phyloP scores from a whole-genome alignment of 2,888 invertebrate species.

The Glaucopsyche alexis region DNA sequence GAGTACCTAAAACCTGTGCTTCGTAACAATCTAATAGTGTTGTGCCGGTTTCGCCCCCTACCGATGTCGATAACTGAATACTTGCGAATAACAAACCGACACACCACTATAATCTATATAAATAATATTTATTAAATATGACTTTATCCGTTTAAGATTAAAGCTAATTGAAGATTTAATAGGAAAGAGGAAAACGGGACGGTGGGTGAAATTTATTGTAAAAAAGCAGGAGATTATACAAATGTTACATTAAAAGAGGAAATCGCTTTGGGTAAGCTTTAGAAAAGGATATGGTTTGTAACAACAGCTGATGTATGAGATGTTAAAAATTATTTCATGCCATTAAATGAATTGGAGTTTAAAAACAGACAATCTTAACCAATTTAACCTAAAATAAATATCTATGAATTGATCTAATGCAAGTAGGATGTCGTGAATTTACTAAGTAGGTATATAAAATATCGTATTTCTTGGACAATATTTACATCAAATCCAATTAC shows the following conservation, averaged over 20 bases:
- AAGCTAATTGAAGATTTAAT: constrained; percentile 71
- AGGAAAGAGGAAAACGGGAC: constrained; percentile 78
- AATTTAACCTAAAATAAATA: neutral
- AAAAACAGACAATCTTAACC: neutral
- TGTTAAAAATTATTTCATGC: neutral
- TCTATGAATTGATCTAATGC: neutral
- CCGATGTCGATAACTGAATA: neutral
- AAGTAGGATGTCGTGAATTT: constrained; percentile 21
- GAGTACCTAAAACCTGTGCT: constrained; percentile 78
- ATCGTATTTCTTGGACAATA: constrained; percentile 29
- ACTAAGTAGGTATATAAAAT: constrained; percentile 28
- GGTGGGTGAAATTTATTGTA: constrained; percentile 70
- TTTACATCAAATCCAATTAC: constrained; percentile 31
- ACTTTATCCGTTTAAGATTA: constrained; percentile 57
- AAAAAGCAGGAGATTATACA: constrained; percentile 52
- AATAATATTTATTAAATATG: no score
- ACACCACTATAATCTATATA: constrained; percentile 59
- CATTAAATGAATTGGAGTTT: neutral
- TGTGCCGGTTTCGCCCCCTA: constrained; percentile 15
- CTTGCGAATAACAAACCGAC: constrained; percentile 14
- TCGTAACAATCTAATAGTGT: constrained; percentile 59
- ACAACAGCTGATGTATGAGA: constrained; percentile 13
- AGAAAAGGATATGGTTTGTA: constrained; percentile 1
- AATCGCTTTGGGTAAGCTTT: constrained; percentile 28
- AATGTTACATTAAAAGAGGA: constrained; percentile 34